Conservation (phyloP, 2,797 vertebrate genomes). For the Dendrocincla fuliginosa region DNA sequence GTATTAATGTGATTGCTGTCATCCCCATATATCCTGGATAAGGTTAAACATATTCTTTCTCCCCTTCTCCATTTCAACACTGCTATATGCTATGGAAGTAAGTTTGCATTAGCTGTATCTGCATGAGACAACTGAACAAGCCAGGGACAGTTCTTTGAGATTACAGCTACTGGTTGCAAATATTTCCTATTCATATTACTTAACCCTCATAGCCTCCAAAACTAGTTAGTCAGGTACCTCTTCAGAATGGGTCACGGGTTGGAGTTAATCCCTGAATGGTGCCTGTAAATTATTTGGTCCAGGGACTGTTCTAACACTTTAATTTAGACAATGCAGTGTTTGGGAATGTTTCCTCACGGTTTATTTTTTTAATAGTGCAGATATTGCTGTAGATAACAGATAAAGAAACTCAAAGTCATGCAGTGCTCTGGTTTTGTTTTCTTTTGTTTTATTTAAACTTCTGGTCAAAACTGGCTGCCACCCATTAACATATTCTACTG, state of each 20-base stretch:
- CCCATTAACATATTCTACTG: not conserved
- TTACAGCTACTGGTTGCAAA: not conserved
- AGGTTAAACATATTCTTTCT: not conserved
- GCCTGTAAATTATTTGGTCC: not conserved
- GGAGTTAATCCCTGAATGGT: not conserved
- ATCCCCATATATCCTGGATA: not conserved
- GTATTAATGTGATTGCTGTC: constrained; percentile 33
- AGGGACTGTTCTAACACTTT: not conserved
- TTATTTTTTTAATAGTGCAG: not conserved
- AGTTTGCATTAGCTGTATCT: not conserved
- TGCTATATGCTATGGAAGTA: not conserved
- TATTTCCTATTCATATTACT: not conserved
- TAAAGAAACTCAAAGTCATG: not conserved
- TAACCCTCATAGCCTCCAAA: not conserved
- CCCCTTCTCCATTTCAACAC: not conserved
- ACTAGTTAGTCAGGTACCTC: not conserved
- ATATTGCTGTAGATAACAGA: not conserved
- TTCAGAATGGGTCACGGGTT: not conserved
- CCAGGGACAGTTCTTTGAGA: not conserved
- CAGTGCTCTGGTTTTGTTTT: not conserved
- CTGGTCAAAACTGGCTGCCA: not conserved
- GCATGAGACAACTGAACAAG: not conserved
- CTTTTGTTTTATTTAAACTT: not conserved
- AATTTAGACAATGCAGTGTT: not conserved
- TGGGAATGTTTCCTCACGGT: not conserved